Conservation (phyloP, 2,797 vertebrate genomes). For the Poecilia wingei region DNA sequence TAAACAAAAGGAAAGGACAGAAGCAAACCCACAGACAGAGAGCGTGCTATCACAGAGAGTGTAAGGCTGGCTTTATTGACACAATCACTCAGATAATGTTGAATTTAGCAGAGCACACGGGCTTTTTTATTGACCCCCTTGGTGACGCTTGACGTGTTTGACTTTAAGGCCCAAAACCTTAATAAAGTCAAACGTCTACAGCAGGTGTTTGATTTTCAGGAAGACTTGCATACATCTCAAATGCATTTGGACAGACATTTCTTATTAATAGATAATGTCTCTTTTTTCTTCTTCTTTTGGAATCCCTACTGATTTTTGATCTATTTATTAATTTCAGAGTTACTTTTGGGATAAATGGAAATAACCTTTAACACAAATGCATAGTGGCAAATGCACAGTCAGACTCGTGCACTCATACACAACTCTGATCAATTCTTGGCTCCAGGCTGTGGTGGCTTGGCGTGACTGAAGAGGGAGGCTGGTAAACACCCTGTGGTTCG, state of each 20-base stretch:
- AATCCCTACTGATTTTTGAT: not conserved
- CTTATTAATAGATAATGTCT: not conserved
- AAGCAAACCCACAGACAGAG: slow-evolving; percentile 10
- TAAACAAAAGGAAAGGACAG: slow-evolving; percentile 18
- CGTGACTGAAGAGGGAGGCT: slow-evolving; percentile 61
- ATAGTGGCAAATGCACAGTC: slow-evolving; percentile 24
- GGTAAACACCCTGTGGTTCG: slow-evolving; percentile 63
- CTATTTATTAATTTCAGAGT: slow-evolving; percentile 6
- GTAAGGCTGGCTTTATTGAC: slow-evolving; percentile 53
- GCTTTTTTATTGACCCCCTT: slow-evolving; percentile 51
- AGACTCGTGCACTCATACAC: slow-evolving; percentile 33
- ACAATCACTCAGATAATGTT: slow-evolving; percentile 25
- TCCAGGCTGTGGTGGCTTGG: slow-evolving; percentile 59
- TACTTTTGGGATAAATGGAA: slow-evolving; percentile 3
- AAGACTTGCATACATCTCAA: not conserved
- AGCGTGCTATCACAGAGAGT: slow-evolving; percentile 36
- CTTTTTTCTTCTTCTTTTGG: not conserved
- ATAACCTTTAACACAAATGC: slow-evolving; percentile 20
- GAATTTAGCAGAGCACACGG: slow-evolving; percentile 27
- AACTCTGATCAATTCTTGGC: slow-evolving; percentile 61
- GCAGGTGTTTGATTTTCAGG: slow-evolving; percentile 1
- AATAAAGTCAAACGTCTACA: slow-evolving; percentile 11
- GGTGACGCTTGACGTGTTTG: slow-evolving; percentile 48
- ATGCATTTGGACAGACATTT: not conserved
- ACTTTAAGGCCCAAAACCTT: slow-evolving; percentile 10